These are phyloP conservation scores for Xestia xanthographa DNA, from an alignment of 2,888 invertebrate genomes.

Conservation along the genomic window DNA sequence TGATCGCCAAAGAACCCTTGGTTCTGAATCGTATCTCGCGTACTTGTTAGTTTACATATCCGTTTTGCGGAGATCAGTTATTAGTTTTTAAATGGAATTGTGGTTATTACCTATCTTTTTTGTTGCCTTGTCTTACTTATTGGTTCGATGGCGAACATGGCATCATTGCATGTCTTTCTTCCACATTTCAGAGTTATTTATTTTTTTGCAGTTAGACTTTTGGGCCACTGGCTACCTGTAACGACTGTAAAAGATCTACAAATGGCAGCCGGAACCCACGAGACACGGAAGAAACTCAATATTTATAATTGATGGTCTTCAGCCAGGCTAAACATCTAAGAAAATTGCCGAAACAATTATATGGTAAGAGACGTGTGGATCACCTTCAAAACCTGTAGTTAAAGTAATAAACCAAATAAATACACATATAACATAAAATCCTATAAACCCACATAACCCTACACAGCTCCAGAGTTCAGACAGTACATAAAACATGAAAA, in stretches of 20 bases:
- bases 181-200: neutral
- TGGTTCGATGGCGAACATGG: neutral
- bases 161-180: neutral
- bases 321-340: neutral
- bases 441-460: constrained; percentile 23
- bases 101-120: constrained; percentile 1
- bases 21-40: constrained; percentile 56
- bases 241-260: neutral
- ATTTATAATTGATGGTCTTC: neutral
- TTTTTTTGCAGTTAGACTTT: neutral
- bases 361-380: too few relatives aligned
- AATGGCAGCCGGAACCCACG: neutral
- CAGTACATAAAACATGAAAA: constrained; percentile 68
- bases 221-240: neutral
- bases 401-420: neutral
- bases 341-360: neutral
- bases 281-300: neutral
- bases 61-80: constrained; percentile 28
- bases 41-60: constrained; percentile 45
- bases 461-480: constrained; percentile 38
- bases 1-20: constrained; percentile 82
- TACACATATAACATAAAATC: neutral
- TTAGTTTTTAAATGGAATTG: constrained; percentile 28
- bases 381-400: neutral
- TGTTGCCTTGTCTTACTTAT: neutral